Base-by-base conservation (phyloP, 37 sponge, comb jelly and placozoan genomes). In the Haliclona indistincta region DNA sequence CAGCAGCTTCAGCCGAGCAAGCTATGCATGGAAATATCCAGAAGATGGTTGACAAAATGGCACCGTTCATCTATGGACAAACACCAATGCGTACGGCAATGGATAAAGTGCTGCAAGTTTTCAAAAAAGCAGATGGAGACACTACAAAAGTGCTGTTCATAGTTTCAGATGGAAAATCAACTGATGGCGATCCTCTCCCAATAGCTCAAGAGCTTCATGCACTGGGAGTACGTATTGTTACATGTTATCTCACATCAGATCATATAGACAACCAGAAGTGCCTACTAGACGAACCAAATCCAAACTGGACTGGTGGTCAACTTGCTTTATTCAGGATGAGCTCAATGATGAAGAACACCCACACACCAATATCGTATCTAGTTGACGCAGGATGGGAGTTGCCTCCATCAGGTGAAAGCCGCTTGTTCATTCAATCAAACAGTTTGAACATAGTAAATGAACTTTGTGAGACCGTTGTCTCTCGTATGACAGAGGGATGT, bases 141-240 rank as follows among this genome's bases (percentile, higher is more conserved):
- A 32, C 1, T 41, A 38, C 3, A 26, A 82, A 63, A 82, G 75
- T 63, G 10, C 74, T 82, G 67, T 74, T 82, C 29, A 40, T 82
- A 63, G 56, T 82, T 66, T 82, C 83, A 3, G 83, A 82, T 51
- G 83, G 83, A 34, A 0, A 34, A 2, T 60, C 83, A 6, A 32
- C 74, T 47, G 83, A 82, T 82, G 75, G 75, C 2, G 56, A 82
- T 82, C 83, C n/a, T n/a, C n/a, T n/a, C n/a, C n/a, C n/a, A n/a
- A n/a, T n/a, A n/a, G n/a, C n/a, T n/a, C n/a, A n/a, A 38, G 67
- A 28, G 54, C 43, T 82, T 7, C 58, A 19, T 47, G 43, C 35
- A 17, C 56, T 11, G 8, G 68, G 68, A 38, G 81, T 81, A 23
- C 62, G 26, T 2, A 74, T 82, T 64, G 83, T 63, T n/a, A 74